Base-by-base conservation (phyloP, 2,797 vertebrate genomes). In the Eulemur coronatus region DNA sequence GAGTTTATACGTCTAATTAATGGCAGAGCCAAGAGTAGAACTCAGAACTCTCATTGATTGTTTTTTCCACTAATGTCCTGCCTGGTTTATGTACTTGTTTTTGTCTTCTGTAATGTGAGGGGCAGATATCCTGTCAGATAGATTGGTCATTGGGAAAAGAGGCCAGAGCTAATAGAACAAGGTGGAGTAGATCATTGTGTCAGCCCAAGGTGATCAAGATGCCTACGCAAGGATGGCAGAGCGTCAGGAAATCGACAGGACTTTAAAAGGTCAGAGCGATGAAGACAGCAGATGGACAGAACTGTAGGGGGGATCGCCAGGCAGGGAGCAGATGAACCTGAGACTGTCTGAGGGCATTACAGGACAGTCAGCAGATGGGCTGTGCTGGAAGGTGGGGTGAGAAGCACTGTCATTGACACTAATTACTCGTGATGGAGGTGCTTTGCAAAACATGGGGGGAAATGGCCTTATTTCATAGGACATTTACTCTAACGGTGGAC, bases 211-310 rank as follows among this genome's bases (percentile, higher is more conserved):
- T 87, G 92, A 95, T 94, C 75, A 84, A 91, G 61, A 73, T 20
- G 46, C 50, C 61, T 90, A 35, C 79, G 35, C 43, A 26, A 78
- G 89, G 35, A 17, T 38, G 91, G 38, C 87, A 14, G 43, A 75
- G 92, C 87, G 63, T 76, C 35, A 13, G 86, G n/a, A 94, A 90
- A 91, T 55, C 1, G 1, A 75, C 63, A 92, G 91, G 76, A 97
- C 84, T 94, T 97, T 87, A 55, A 97, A 97, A 97, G 96, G 96
- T 98, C 95, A 97, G 48, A 92, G 87, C 0, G 1, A 78, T 76
- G 87, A 93, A 96, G 94, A 90, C 76, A 95, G 95, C 98, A 98
- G 97, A 98, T 97, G 97, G 97, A 97, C 89, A 94, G 96, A 96
- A 55, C 91, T 79, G 46, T 88, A 38, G 96, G 86, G 20, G 70